Conservation (phyloP, 2,113 vertebrate genomes). For the Nothoprocta pentlandii region DNA sequence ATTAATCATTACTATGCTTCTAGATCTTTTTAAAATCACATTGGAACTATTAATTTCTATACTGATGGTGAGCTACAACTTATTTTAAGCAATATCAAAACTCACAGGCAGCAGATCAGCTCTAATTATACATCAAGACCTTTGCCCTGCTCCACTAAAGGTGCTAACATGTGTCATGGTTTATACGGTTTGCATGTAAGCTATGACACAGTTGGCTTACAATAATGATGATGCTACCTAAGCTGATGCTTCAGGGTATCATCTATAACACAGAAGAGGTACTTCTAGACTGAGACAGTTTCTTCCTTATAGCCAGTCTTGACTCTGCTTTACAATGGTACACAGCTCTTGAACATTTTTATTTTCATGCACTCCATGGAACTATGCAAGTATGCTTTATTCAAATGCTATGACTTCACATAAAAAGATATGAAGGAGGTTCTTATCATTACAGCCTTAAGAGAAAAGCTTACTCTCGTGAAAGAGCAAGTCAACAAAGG, state of each 20-base stretch:
- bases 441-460: neutral
- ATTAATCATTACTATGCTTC: neutral
- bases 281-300: neutral
- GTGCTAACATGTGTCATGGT: neutral
- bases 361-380: neutral
- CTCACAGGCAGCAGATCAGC: neutral
- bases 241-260: neutral
- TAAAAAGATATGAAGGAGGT: neutral
- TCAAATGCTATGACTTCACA: neutral
- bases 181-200: neutral
- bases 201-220: too few species aligned
- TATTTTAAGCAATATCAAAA: conserved; percentile 7
- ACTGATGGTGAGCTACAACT: neutral
- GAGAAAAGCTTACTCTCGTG: neutral
- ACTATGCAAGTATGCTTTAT: neutral
- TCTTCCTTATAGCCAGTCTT: neutral
- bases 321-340: neutral
- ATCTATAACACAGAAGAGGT: neutral
- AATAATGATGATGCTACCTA: too few species aligned
- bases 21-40: neutral
- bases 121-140: neutral
- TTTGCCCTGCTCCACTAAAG: neutral
- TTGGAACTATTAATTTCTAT: neutral
- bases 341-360: neutral
- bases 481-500: neutral